Evolutionary conservation across 1,140 invertebrate genomes (phyloP).

Genomic region (Brachionus asplanchnoidis): DNA sequence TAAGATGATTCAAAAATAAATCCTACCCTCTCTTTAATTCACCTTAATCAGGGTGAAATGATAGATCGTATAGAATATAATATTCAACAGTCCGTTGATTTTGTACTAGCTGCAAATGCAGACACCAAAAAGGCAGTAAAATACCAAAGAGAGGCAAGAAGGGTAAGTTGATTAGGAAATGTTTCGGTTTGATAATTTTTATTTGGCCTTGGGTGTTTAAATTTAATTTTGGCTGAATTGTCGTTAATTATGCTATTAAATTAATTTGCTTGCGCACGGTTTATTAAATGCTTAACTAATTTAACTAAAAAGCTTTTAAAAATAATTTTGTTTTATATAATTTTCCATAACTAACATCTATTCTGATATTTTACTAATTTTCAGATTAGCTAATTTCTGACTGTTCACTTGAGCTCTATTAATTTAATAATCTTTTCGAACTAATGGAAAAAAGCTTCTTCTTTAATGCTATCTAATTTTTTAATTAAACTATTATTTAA

Average conservation of each 20-base stretch:
- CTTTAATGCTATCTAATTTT: no score
- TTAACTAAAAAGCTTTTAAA: neutral
- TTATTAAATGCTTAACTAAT: neutral
- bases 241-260: neutral
- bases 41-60: conserved; percentile 63
- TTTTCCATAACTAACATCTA: neutral
- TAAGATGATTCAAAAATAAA: neutral
- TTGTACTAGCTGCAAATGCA: conserved; percentile 97
- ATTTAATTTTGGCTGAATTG: neutral
- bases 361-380: neutral
- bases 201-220: neutral
- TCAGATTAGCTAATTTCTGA: neutral
- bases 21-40: neutral
- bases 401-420: neutral
- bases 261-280: neutral
- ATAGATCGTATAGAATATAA: conserved; percentile 99
- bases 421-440: neutral
- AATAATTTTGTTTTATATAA: neutral
- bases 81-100: conserved; percentile 98
- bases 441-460: neutral
- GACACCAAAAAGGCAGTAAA: conserved; percentile 99
- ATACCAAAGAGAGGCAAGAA: conserved; percentile 98
- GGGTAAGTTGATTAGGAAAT: conserved; percentile 69
- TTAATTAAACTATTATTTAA: no score
- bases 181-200: neutral